A percentile compares a stretch with the other conserved stretches of the same genome.
phyloP scores from a whole-genome alignment of 2,113 vertebrate species.

The Craseonycteris thonglongyai region DNA sequence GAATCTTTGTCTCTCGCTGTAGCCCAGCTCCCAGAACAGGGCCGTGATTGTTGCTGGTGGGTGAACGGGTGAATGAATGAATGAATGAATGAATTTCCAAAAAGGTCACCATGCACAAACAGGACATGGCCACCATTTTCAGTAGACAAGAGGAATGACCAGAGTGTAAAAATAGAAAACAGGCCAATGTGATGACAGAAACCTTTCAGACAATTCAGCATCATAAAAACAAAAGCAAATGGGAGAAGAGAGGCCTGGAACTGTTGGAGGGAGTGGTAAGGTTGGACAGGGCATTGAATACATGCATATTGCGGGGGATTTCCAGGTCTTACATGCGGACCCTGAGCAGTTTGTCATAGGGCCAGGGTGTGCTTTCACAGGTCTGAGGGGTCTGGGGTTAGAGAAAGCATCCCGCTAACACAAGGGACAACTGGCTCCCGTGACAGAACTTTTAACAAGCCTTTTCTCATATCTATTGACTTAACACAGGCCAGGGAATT shows the following conservation, averaged over 20 bases:
- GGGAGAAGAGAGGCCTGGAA: not conserved
- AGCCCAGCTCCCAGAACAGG: not conserved
- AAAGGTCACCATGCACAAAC: not conserved
- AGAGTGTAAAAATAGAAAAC: not conserved
- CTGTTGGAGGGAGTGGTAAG: not conserved
- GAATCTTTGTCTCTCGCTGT: not conserved
- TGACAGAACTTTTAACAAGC: slow-evolving; percentile 36
- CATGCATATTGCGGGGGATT: not conserved
- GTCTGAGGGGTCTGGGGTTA: not conserved
- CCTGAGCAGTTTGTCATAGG: not conserved
- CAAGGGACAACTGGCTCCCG: not conserved
- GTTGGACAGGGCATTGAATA: not conserved
- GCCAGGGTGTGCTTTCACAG: not conserved
- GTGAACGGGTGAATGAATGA: not conserved
- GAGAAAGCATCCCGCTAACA: slow-evolving; percentile 20
- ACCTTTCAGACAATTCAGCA: not conserved
- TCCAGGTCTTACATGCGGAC: not conserved
- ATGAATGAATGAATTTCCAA: not conserved
- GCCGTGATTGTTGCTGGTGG: not conserved
- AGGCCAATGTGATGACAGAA: not conserved
- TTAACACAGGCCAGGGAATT: slow-evolving; percentile 31
- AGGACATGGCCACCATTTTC: not conserved
- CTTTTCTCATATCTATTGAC: slow-evolving; percentile 60
- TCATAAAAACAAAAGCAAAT: not conserved
- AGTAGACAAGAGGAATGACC: not conserved